These are phyloP conservation scores for Epinotia bilunana DNA, from an alignment of 2,888 invertebrate genomes.

Conservation along the genomic window DNA sequence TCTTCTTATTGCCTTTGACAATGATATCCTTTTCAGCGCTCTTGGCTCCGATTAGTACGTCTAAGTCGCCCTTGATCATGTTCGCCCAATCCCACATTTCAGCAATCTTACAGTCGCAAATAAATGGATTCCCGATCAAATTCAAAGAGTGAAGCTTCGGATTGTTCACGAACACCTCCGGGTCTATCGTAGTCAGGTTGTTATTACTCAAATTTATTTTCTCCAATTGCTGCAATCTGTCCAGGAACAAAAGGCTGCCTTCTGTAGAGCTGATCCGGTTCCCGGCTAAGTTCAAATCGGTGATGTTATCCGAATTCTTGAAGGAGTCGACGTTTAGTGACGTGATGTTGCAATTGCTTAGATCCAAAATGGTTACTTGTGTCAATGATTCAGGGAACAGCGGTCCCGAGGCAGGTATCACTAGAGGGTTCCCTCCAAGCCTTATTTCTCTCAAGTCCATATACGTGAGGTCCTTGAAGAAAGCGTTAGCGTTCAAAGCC, in stretches of 20 bases:
- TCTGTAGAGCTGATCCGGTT: conserved; percentile 82
- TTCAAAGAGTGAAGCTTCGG: conserved; percentile 85
- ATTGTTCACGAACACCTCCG: conserved; percentile 83
- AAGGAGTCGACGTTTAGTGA: conserved; percentile 86
- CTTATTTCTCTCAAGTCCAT: conserved; percentile 87
- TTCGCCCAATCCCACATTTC: conserved; percentile 90
- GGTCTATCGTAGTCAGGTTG: conserved; percentile 84
- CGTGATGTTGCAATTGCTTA: conserved; percentile 87
- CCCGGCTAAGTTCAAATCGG: conserved; percentile 84
- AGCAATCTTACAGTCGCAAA: conserved; percentile 87
- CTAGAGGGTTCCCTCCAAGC: conserved; percentile 87
- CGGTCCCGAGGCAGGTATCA: conserved; percentile 84
- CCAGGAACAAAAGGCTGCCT: conserved; percentile 83
- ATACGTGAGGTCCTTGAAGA: conserved; percentile 86
- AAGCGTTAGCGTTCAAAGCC: conserved; percentile 86
- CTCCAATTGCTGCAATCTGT: conserved; percentile 82
- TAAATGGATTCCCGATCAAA: conserved; percentile 88
- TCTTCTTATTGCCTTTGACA: conserved; percentile 86
- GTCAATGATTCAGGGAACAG: conserved; percentile 87
- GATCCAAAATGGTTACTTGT: conserved; percentile 85
- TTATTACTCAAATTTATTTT: conserved; percentile 87
- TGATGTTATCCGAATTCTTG: conserved; percentile 85
- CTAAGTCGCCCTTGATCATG: conserved; percentile 86
- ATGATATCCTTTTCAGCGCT: conserved; percentile 86
- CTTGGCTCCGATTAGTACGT: conserved; percentile 87